Percentiles rank a stretch among this genome's conserved stretches.
Evolutionary conservation across 1,140 invertebrate species (phyloP).

Genomic region (Apis mellifera): Amel_HAv3.1 CM009944.2:9318501-9319000

Average conservation of each 20-base stretch:
- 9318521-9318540: constrained; percentile 58
- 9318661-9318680: constrained; percentile 1
- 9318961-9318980: constrained; percentile 15
- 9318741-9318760: no score
- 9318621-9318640: constrained; percentile 54
- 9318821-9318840: no score
- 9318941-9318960: neutral
- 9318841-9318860: no score
- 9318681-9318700: neutral
- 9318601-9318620: constrained; percentile 56
- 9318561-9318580: constrained; percentile 46
- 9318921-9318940: neutral
- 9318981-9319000: neutral
- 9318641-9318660: constrained; percentile 41
- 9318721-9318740: no score
- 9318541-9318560: constrained; percentile 53
- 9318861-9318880: no score
- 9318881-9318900: neutral
- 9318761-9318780: no score
- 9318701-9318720: neutral
- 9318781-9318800: no score
- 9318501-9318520: constrained; percentile 50
- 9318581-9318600: constrained; percentile 38
- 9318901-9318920: neutral
- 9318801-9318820: no score